Evolutionary conservation across 2,113 vertebrate species (phyloP).

Genomic region (Fukomys damarensis): DNA sequence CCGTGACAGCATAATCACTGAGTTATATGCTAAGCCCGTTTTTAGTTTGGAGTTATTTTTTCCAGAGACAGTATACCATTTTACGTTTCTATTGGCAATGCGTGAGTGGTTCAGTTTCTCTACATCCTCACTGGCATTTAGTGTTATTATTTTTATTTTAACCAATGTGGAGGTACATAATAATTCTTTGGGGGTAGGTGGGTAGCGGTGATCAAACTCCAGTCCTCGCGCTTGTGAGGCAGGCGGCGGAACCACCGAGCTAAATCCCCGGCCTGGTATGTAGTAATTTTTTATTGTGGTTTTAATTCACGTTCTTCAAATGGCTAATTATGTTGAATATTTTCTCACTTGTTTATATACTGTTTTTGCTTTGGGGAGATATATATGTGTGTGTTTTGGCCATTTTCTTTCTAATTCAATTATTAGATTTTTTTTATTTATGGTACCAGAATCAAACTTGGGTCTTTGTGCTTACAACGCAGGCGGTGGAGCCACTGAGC

Average conservation of each 20-base stretch:
- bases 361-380: neutral
- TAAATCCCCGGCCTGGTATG: too few species aligned
- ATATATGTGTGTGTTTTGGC: neutral
- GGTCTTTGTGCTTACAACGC: too few species aligned
- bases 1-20: neutral
- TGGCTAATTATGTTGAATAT: neutral
- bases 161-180: too few species aligned
- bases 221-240: too few species aligned
- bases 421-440: neutral
- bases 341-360: neutral
- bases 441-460: too few species aligned
- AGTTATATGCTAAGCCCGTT: neutral
- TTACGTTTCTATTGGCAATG: neutral
- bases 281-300: neutral
- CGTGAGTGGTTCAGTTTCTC: neutral
- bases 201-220: too few species aligned
- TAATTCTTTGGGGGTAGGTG: too few species aligned
- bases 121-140: neutral
- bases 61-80: neutral
- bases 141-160: neutral
- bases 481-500: too few species aligned
- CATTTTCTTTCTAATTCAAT: neutral
- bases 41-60: neutral
- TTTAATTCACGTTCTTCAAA: conserved; percentile 37
- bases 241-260: too few species aligned